Evolutionary conservation across 2,888 invertebrate species (phyloP).

Genomic region (Stegana nigrithorax): DNA sequence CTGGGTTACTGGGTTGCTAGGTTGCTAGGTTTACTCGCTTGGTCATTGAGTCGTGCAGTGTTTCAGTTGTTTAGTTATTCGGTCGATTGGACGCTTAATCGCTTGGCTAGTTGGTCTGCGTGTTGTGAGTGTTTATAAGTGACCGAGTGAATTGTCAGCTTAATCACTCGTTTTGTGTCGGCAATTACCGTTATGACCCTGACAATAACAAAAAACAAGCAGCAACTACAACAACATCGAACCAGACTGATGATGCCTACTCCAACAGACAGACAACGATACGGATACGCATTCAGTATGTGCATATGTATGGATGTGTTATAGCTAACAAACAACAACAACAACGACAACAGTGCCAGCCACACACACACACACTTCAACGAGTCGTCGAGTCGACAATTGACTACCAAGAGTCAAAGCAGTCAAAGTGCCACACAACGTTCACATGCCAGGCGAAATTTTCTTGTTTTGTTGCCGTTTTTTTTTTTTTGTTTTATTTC

Average conservation of each 20-base stretch:
- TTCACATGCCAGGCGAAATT: too few relatives aligned
- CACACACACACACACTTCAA: slow-evolving; percentile 4
- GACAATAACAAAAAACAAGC: slow-evolving; percentile 1
- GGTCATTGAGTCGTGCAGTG: too few relatives aligned
- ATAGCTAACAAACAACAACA: not conserved
- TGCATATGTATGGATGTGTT: slow-evolving; percentile 6
- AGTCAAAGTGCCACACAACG: not conserved
- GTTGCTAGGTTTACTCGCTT: too few relatives aligned
- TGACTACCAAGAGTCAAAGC: too few relatives aligned
- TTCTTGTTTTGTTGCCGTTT: slow-evolving; percentile 32
- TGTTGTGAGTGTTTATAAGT: slow-evolving; percentile 7
- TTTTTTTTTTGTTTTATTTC: slow-evolving; percentile 8
- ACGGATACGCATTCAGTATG: not conserved
- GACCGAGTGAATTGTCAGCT: slow-evolving; percentile 43
- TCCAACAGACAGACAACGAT: slow-evolving; percentile 4
- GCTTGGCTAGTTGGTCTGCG: too few relatives aligned
- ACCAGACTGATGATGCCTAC: slow-evolving; percentile 32
- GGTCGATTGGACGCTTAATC: too few relatives aligned
- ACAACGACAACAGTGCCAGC: too few relatives aligned
- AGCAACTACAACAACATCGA: too few relatives aligned
- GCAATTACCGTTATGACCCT: slow-evolving; percentile 54
- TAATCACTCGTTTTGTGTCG: slow-evolving; percentile 63
- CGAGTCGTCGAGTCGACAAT: too few relatives aligned
- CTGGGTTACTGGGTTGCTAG: too few relatives aligned
- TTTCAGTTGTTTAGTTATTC: too few relatives aligned